A percentile compares a stretch with the other conserved stretches of the same genome.
Conservation (phyloP, 1,140 invertebrate species). For the Heliconius nattereri region DNA sequence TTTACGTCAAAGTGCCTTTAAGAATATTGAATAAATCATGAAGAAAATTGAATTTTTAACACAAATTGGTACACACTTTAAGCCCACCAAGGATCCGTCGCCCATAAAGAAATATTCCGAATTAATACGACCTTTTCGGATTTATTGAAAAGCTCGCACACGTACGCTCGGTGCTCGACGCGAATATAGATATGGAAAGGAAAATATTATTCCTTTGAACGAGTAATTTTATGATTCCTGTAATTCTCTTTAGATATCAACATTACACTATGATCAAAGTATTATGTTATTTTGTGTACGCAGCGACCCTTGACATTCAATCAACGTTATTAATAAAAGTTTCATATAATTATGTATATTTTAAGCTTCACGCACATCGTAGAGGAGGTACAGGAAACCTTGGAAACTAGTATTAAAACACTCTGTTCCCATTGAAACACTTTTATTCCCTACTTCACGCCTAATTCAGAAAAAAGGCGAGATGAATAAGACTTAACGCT, state of each 20-base stretch:
- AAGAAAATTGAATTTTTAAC: slow-evolving; percentile 3
- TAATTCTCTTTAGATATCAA: slow-evolving; percentile 20
- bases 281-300: slow-evolving; percentile 7
- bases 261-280: slow-evolving; percentile 1
- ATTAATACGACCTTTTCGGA: slow-evolving; percentile 24
- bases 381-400: too few relatives aligned
- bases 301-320: background rate
- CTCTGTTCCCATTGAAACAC: too few relatives aligned
- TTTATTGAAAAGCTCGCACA: slow-evolving; percentile 28
- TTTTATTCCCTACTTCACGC: too few relatives aligned
- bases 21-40: background rate
- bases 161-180: slow-evolving; percentile 15
- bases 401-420: too few relatives aligned
- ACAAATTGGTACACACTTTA: background rate
- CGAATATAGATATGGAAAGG: slow-evolving; percentile 39
- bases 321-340: background rate
- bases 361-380: background rate
- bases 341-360: background rate
- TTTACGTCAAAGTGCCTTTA: background rate
- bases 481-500: too few relatives aligned
- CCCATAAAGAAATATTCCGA: slow-evolving; percentile 18
- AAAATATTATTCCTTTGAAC: slow-evolving; percentile 48
- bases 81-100: background rate
- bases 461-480: too few relatives aligned
- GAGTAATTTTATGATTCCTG: slow-evolving; percentile 43